phyloP scores from a whole-genome alignment of 2,113 vertebrate species.

The Ammospiza caudacuta region DNA sequence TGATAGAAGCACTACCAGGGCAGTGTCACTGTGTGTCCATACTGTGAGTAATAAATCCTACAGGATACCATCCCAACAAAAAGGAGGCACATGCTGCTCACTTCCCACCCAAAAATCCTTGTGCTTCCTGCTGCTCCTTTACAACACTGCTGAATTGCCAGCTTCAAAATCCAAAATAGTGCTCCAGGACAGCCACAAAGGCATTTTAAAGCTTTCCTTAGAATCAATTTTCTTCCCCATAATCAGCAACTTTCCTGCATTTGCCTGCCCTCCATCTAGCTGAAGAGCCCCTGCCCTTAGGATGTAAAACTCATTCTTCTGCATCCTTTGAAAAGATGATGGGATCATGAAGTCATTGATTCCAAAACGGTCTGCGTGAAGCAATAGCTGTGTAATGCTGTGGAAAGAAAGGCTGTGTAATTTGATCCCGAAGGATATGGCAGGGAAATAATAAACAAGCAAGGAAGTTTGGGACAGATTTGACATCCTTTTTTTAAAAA shows the following conservation, averaged over 20 bases:
- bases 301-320: background rate
- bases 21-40: background rate
- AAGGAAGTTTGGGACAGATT: background rate
- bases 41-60: background rate
- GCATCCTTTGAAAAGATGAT: background rate
- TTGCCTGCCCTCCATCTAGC: background rate
- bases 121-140: background rate
- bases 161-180: background rate
- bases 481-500: background rate
- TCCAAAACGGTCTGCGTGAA: background rate
- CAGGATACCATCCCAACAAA: background rate
- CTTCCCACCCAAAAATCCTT: background rate
- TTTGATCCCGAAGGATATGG: background rate
- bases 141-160: background rate
- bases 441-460: background rate
- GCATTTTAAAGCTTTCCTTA: background rate
- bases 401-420: background rate
- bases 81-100: background rate
- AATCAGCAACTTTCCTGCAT: background rate
- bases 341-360: background rate
- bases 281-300: background rate
- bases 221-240: background rate
- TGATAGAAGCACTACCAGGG: background rate
- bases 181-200: background rate
- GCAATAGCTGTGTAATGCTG: background rate